Evolutionary conservation across 2,888 invertebrate genomes (phyloP), one percentile per base, ranked within the genome.

Genomic region (Polylopha cassiicola): DNA sequence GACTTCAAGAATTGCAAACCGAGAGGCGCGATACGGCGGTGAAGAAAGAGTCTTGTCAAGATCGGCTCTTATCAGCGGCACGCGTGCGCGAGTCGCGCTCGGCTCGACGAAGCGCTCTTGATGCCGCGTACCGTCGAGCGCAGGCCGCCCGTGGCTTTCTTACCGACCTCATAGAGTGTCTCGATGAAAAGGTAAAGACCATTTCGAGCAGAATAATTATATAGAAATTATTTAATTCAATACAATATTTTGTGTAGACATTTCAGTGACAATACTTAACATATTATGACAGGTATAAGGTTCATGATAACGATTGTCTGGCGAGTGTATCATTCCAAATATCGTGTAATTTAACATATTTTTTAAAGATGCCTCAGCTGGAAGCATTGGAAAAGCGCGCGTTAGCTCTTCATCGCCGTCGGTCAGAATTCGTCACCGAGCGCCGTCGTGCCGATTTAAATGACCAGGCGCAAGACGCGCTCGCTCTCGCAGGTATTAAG

Each of bases 61-160:
- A 64, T 7, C 59, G 71, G 13, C 44, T 76, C 48, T 20, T 54
- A 39, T 8, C 13, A 2, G 58, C 73, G 11, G 59, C 59, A 1
- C 74, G 81, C 1, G 60, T 71, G 34, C 59, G 89, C 29, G 89
- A 90, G 46, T 60, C 73, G 8, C 70, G 86, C 13, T 65, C 70
- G 13, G 76, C 84, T 48, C 81, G 86, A 31, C 76, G 86, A 7
- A 75, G 70, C 0, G 63, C 72, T 44, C 89, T 96, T 37, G 95
- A 95, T 52, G 90, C 91, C 39, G 92, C 94, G 54, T 98, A 95
- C 88, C 87, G 90, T 63, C 94, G 97, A 85, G 98, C 97, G 88
- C 98, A 99, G 88, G 95, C 97, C 85, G 90, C 95, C 65, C 90
- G 95, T 73, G 95, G 96, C 65, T 99, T 97, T 89, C 91, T 97